phyloP scores from a whole-genome alignment of 2,888 invertebrate genomes.

The Caenorhabditis sp. region DNA sequence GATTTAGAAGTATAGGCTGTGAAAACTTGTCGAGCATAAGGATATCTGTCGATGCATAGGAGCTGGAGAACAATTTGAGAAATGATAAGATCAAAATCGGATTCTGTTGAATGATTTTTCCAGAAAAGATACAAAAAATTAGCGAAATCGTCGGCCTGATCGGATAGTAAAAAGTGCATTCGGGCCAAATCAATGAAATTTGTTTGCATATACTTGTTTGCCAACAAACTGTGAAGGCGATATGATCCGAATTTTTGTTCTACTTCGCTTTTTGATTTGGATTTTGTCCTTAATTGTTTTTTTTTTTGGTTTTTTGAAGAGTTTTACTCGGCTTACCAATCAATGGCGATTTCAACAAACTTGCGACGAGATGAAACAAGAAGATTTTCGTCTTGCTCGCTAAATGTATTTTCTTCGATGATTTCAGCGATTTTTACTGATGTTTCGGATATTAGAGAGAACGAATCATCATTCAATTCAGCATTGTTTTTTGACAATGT shows the following conservation, averaged over 20 bases:
- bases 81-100: slow-evolving; percentile 12
- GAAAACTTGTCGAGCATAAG: slow-evolving; percentile 19
- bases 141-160: slow-evolving; percentile 7
- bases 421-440: slow-evolving; percentile 5
- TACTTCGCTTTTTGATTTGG: neutral
- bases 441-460: slow-evolving; percentile 14
- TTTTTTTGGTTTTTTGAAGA: neutral
- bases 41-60: slow-evolving; percentile 31
- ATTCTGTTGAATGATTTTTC: neutral
- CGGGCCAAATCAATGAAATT: slow-evolving; percentile 15
- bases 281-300: slow-evolving; percentile 18
- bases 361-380: slow-evolving; percentile 11
- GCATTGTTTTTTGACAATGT: slow-evolving; percentile 18
- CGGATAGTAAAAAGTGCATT: slow-evolving; percentile 27
- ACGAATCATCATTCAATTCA: neutral
- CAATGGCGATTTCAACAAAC: slow-evolving; percentile 29
- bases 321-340: slow-evolving; percentile 31
- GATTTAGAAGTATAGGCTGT: slow-evolving; percentile 5
- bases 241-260: slow-evolving; percentile 28
- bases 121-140: neutral
- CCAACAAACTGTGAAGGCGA: slow-evolving; percentile 15
- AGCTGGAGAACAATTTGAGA: slow-evolving; percentile 27
- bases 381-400: slow-evolving; percentile 7
- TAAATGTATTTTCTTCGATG: neutral
- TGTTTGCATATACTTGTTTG: slow-evolving; percentile 1